Base-by-base conservation (phyloP, 2,797 vertebrate genomes). In the Coilia nasus region DNA sequence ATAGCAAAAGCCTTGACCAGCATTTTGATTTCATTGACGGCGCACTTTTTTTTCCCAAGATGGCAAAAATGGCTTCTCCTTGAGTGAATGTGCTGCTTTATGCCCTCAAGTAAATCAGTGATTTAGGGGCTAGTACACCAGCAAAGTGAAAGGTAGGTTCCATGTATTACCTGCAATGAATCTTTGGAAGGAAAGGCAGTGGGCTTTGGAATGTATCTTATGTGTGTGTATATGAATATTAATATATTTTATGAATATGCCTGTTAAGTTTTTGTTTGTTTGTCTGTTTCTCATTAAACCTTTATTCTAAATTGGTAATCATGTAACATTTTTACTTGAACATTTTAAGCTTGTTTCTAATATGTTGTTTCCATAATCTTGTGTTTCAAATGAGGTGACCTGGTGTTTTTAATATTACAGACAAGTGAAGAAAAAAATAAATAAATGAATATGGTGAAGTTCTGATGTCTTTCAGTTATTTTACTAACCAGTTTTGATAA, bases 291-390 rank as follows among this genome's bases (percentile, higher is more conserved):
- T 83, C 87, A 87, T 85, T 82, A 87, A 87, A 81, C 59, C 83
- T 83, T 54, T 35, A 81, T 87, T 88, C 71, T 71, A 81, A 87
- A 87, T 85, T 50, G 56, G 62, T 88, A 90, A 71, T 89, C 81
- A 86, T 80, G 67, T 87, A 89, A 88, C 85, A 85, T 90, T 92
- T 87, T 82, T 88, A 93, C 82, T 85, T 83, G 86, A 89, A 78
- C 82, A 84, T 91, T 89, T 86, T 85, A 82, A 87, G 89, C 91
- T 90, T 64, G 85, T 90, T 89, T 91, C 83, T 87, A 83, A 91
- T 91, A 86, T 80, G 80, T 89, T 89, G 83, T 91, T 91, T 92
- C 88, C 88, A 83, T 90, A 88, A 85, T 90, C 85, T 88, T 88
- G 89, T 92, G 90, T 57, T 88, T 75, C 80, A 86, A 28, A 47